Evolutionary conservation across 2,797 vertebrate genomes (phyloP).

Genomic region (Onychomys arenicola): DNA sequence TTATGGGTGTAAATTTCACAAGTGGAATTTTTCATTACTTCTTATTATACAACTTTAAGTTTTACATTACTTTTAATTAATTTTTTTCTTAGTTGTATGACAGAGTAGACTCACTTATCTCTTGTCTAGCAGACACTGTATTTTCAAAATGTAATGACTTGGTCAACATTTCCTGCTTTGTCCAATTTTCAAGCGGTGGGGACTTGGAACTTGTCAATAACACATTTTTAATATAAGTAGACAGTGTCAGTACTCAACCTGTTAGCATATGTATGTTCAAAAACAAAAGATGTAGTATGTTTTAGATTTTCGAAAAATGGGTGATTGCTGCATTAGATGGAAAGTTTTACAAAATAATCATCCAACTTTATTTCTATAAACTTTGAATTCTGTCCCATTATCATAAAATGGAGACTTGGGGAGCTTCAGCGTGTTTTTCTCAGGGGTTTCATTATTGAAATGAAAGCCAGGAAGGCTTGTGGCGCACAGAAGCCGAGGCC

Average conservation of each 20-base stretch:
- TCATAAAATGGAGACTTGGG: background rate
- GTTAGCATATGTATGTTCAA: conserved; percentile 16
- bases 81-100: conserved; percentile 38
- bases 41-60: conserved; percentile 45
- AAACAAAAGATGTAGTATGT: conserved; percentile 32
- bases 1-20: conserved; percentile 49
- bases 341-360: conserved; percentile 17
- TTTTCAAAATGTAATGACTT: conserved; percentile 39
- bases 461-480: conserved; percentile 21
- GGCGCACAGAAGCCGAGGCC: background rate
- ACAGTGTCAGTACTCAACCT: background rate
- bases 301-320: conserved; percentile 52
- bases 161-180: background rate
- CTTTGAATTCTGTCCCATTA: conserved; percentile 36
- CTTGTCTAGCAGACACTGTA: background rate
- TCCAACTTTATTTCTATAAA: background rate
- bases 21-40: conserved; percentile 48
- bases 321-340: background rate
- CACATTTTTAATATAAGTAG: background rate
- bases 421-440: background rate
- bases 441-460: conserved; percentile 49
- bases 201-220: conserved; percentile 19
- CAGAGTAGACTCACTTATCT: conserved; percentile 18
- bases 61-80: conserved; percentile 60
- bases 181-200: background rate